Evolutionary conservation across 1,140 invertebrate species (phyloP).

Genomic region (Matsumurasca onukii): DNA sequence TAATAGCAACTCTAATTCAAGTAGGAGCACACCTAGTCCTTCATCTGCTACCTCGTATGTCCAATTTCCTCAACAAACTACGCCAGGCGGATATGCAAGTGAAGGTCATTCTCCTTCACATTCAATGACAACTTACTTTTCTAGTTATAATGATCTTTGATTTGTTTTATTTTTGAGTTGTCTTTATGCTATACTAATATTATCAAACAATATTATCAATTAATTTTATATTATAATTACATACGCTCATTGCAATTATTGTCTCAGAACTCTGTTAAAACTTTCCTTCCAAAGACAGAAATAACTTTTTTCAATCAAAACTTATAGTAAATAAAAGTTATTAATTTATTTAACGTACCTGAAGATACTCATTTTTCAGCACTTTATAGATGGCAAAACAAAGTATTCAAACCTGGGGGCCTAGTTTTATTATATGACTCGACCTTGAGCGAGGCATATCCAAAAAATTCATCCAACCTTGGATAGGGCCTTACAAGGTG

Average conservation of each 20-base stretch:
- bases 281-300: constrained; percentile 1
- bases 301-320: constrained; percentile 1
- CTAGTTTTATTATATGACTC: too few species aligned
- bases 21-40: constrained; percentile 7
- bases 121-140: constrained; percentile 6
- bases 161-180: constrained; percentile 3
- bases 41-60: background rate
- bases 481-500: too few species aligned
- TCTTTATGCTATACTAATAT: constrained; percentile 6
- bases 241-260: constrained; percentile 6
- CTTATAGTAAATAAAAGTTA: constrained; percentile 3
- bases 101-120: constrained; percentile 4
- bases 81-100: background rate
- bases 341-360: constrained; percentile 21
- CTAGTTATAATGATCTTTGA: constrained; percentile 2
- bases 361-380: constrained; percentile 36
- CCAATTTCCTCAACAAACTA: constrained; percentile 10
- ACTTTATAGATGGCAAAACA: constrained; percentile 41
- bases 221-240: constrained; percentile 2
- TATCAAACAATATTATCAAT: constrained; percentile 7
- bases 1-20: background rate
- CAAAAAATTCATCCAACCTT: too few species aligned
- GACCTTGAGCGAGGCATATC: too few species aligned
- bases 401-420: too few species aligned
- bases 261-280: constrained; percentile 2